Evolutionary conservation across 1,140 invertebrate species (phyloP).

Genomic region (Cherax quadricarinatus): DNA sequence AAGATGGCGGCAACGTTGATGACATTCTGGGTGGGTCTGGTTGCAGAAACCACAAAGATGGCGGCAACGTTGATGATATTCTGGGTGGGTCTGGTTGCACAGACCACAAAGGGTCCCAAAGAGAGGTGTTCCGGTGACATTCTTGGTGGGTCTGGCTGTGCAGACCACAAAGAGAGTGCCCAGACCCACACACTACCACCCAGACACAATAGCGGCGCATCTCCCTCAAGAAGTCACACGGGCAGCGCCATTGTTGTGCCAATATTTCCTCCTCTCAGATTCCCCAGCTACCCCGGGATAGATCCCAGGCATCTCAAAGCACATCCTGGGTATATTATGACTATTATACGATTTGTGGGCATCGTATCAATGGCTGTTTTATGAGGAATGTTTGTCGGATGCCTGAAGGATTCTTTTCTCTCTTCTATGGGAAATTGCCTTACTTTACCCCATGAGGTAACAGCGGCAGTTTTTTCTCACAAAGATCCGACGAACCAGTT

Average conservation of each 20-base stretch:
- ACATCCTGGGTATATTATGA: conserved; percentile 28
- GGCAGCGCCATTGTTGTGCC: conserved; percentile 39
- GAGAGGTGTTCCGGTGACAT: neutral
- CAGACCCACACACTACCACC: neutral
- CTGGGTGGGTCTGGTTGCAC: no score
- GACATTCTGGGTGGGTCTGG: no score
- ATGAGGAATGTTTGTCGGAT: neutral
- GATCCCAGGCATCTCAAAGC: conserved; percentile 33
- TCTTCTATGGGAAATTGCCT: neutral
- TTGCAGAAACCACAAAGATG: no score
- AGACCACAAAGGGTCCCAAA: no score
- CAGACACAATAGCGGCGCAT: conserved; percentile 36
- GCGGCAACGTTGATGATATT: no score
- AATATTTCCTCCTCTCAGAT: conserved; percentile 60
- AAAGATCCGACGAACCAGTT: no score
- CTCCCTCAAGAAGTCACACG: conserved; percentile 55
- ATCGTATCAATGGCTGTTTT: conserved; percentile 50
- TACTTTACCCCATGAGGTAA: neutral
- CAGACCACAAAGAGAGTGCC: conserved; percentile 39
- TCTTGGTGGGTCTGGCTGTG: neutral
- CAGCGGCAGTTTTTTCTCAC: neutral
- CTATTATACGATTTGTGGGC: conserved; percentile 31
- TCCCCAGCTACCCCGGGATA: conserved; percentile 33
- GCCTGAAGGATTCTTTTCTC: neutral
- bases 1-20: no score